Evolutionary conservation across 1,140 invertebrate species (phyloP).

Genomic region (Bradysia coprophila): DNA sequence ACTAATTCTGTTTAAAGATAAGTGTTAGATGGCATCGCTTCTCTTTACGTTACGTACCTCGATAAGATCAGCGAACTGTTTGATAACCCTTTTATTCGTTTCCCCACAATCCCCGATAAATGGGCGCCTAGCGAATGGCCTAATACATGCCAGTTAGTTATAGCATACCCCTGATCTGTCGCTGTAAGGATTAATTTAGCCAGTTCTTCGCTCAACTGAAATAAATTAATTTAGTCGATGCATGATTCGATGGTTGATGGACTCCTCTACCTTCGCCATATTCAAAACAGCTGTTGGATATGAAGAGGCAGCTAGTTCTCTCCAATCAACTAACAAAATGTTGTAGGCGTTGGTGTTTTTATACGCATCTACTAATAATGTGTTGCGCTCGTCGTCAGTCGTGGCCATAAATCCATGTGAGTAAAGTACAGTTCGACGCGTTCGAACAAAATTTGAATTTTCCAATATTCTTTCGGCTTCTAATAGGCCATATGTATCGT

Average conservation of each 20-base stretch:
- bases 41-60: too few relatives aligned
- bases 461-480: too few relatives aligned
- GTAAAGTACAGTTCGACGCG: conserved; percentile 33
- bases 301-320: conserved; percentile 31
- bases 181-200: conserved; percentile 18
- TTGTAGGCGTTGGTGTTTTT: conserved; percentile 22
- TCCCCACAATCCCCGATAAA: conserved; percentile 43
- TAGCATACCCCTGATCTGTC: conserved; percentile 23
- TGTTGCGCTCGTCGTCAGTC: conserved; percentile 31
- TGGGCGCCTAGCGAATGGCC: conserved; percentile 61
- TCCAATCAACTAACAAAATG: conserved; percentile 36
- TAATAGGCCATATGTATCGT: too few relatives aligned
- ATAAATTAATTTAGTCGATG: neutral
- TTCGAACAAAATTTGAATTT: too few relatives aligned
- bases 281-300: conserved; percentile 31
- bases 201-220: conserved; percentile 16
- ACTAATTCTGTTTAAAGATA: conserved; percentile 27
- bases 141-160: too few relatives aligned
- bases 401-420: conserved; percentile 35
- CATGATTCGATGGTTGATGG: too few relatives aligned
- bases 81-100: conserved; percentile 16
- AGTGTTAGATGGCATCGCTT: too few relatives aligned
- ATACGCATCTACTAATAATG: conserved; percentile 27
- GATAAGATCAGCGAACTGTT: conserved; percentile 14
- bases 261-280: conserved; percentile 29